Conservation (phyloP, 2,888 invertebrate genomes). For the Agonopterix subpropinquella region DNA sequence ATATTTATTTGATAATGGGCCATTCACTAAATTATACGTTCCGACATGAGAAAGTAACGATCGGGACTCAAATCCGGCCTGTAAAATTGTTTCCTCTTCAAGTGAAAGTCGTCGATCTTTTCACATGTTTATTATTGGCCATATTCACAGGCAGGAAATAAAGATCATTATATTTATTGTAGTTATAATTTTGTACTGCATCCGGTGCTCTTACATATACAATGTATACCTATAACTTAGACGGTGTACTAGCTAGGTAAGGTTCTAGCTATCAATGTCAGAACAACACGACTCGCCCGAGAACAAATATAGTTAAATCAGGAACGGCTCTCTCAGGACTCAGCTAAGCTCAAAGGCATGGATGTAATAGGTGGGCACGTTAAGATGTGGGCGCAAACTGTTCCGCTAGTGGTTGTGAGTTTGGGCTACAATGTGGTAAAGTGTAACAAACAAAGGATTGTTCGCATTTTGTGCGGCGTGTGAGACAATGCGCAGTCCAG, state of each 20-base stretch:
- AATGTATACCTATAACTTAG: background rate
- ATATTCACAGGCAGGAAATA: constrained; percentile 24
- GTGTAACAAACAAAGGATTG: constrained; percentile 66
- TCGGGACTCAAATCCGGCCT: constrained; percentile 44
- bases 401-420: constrained; percentile 37
- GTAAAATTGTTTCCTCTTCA: constrained; percentile 41
- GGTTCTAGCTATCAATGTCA: constrained; percentile 37
- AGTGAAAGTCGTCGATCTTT: constrained; percentile 50
- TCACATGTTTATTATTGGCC: constrained; percentile 20
- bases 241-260: constrained; percentile 19
- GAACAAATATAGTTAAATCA: constrained; percentile 51
- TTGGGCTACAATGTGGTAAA: constrained; percentile 55
- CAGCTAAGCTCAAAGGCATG: background rate
- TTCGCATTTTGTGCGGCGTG: constrained; percentile 49
- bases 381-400: constrained; percentile 57
- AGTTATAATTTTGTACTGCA: background rate
- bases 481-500: constrained; percentile 61
- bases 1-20: constrained; percentile 42
- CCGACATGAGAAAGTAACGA: constrained; percentile 52
- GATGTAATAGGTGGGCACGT: constrained; percentile 20
- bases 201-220: constrained; percentile 1
- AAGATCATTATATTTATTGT: constrained; percentile 8
- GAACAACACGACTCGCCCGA: constrained; percentile 39
- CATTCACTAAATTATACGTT: constrained; percentile 62
- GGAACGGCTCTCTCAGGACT: constrained; percentile 27